Percentiles rank a stretch among this genome's conserved stretches.
Conservation (phyloP, 2,888 invertebrate species). For the Lycophotia porphyrea region DNA sequence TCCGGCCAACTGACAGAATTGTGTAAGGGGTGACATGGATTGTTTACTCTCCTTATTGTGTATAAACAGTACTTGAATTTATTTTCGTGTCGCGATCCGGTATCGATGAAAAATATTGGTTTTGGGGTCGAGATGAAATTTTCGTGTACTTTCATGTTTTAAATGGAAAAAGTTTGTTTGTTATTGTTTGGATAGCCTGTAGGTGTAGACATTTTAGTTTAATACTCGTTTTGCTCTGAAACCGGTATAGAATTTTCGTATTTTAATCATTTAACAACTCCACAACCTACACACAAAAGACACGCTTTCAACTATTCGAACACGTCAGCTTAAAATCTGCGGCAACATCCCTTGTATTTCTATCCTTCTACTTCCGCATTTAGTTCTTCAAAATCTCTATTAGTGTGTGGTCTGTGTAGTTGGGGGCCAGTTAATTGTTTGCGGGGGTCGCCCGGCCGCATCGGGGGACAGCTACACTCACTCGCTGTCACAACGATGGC, state of each 20-base stretch:
- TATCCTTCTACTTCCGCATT: slow-evolving; percentile 35
- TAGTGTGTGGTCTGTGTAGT: slow-evolving; percentile 65
- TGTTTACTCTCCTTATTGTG: slow-evolving; percentile 81
- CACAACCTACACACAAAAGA: background rate
- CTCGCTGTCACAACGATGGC: slow-evolving; percentile 64
- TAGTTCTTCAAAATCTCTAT: slow-evolving; percentile 61
- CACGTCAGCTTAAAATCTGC: background rate
- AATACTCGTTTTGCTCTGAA: background rate
- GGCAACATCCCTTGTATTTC: slow-evolving; percentile 25
- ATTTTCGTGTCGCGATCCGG: slow-evolving; percentile 64
- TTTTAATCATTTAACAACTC: background rate
- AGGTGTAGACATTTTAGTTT: slow-evolving; percentile 15
- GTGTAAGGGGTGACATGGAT: slow-evolving; percentile 77
- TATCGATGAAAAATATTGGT: slow-evolving; percentile 68
- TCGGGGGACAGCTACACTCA: slow-evolving; percentile 69
- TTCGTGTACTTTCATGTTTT: slow-evolving; percentile 50
- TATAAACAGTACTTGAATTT: slow-evolving; percentile 79
- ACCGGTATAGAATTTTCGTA: background rate
- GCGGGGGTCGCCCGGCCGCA: slow-evolving; percentile 71
- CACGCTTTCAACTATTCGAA: background rate
- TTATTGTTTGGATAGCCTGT: slow-evolving; percentile 24
- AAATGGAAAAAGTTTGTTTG: slow-evolving; percentile 49
- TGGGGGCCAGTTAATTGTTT: slow-evolving; percentile 75
- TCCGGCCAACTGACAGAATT: slow-evolving; percentile 81
- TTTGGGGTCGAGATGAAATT: slow-evolving; percentile 53